Evolutionary conservation across 2,888 invertebrate genomes (phyloP), one percentile per base, ranked within the genome.

Genomic region (Incurvaria masculella): DNA sequence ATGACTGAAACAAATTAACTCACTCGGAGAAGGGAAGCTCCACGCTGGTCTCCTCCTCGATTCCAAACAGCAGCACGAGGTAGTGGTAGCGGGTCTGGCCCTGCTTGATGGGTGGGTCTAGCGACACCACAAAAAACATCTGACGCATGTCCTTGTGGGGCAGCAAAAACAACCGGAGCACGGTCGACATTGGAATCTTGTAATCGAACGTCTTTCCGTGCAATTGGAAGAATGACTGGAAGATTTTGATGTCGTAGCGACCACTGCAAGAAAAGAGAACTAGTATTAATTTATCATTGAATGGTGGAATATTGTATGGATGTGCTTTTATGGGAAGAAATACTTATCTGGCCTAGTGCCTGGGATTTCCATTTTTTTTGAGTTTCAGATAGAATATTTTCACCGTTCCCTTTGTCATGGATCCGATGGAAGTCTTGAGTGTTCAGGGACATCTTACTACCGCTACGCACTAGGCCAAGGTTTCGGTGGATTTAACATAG

Each of bases 141-240:
- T 98, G 98, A 2, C 98, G 80, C n/a, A 89, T 91, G 68, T 99
- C 98, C 65, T 95, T 96, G 66, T 99, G 98, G 0, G 98, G 98
- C 46, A 99, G 74, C 26, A 98, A 79, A 66, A 99, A 99, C 16
- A 99, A 73, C 6, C 99, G 85, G 16, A 97, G 79, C 3, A 99
- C 97, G 0, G 97, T 97, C 1, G 94, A 93, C 87, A 96, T 93
- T 0, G 98, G 97, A 58, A 99, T 98, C 78, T 99, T 99, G 81
- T 99, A 99, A 78, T 99, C 99, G 64, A 97, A 99, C 0, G 99
- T 98, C 83, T 99, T 99, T 94, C 96, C 81, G 87, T 94, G 81
- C 45, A 87, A 85, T 61, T 71, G 72, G 69, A 79, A 73, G 63
- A 76, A 74, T 21, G 74, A 68, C 55, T 92, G 90, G 71, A 93